Percentiles rank a stretch among this genome's conserved stretches.
Conservation (phyloP, 1,140 invertebrate species). For the Sycobia sp. region DNA sequence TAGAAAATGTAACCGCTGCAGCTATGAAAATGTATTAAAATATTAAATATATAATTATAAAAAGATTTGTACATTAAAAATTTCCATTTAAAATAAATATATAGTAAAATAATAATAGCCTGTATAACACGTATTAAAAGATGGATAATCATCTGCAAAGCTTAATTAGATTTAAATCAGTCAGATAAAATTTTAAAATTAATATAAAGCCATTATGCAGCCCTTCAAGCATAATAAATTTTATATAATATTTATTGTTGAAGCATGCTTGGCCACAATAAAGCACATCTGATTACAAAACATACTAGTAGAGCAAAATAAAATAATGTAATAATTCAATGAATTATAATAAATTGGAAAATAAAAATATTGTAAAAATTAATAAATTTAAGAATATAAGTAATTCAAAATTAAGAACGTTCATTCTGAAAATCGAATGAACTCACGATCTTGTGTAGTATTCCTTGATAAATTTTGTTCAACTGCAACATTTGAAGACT, state of each 20-base stretch:
- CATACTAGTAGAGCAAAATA: no score
- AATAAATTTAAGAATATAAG: no score
- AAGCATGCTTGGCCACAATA: constrained; percentile 18
- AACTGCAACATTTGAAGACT: constrained; percentile 39
- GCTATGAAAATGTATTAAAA: constrained; percentile 42
- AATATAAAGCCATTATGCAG: constrained; percentile 3
- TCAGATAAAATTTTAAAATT: constrained; percentile 6
- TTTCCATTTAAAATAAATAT: neutral
- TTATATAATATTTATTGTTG: neutral
- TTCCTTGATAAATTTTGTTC: constrained; percentile 51
- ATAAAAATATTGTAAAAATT: constrained; percentile 7
- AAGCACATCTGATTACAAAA: constrained; percentile 1
- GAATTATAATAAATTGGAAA: constrained; percentile 21
- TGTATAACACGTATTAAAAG: neutral
- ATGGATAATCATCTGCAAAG: neutral
- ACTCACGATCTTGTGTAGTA: constrained; percentile 58
- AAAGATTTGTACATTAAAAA: neutral
- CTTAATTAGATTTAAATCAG: neutral
- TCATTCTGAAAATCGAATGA: constrained; percentile 56
- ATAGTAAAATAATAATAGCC: neutral
- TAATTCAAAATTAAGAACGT: constrained; percentile 34
- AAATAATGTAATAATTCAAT: no score
- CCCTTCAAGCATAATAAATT: constrained; percentile 1
- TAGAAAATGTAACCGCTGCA: constrained; percentile 59
- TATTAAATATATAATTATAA: no score